Evolutionary conservation across 2,888 invertebrate species (phyloP).

Genomic region (Scaptomyza flava): DNA sequence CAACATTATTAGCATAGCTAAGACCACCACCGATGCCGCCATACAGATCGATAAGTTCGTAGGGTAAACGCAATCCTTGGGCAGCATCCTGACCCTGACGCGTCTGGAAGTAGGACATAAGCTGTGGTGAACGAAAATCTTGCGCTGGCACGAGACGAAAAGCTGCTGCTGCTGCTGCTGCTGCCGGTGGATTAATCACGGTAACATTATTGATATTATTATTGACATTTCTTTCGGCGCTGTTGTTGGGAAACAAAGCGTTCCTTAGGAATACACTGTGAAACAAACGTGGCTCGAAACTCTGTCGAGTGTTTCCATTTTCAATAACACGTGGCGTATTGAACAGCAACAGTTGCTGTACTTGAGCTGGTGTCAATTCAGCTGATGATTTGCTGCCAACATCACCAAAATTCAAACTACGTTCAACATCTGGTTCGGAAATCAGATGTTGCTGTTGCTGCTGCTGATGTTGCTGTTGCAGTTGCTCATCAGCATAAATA

Average conservation of each 20-base stretch:
- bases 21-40: conserved; percentile 8
- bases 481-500: conserved; percentile 19
- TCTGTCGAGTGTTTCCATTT: not conserved
- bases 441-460: not conserved
- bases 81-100: conserved; percentile 33
- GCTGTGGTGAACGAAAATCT: conserved; percentile 5
- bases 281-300: conserved; percentile 15
- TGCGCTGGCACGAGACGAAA: not conserved
- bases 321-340: not conserved
- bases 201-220: conserved; percentile 13
- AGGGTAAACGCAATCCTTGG: conserved; percentile 20
- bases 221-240: conserved; percentile 14
- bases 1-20: not conserved
- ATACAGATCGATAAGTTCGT: conserved; percentile 39
- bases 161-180: not conserved
- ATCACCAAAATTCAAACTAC: not conserved
- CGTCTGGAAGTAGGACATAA: conserved; percentile 28
- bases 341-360: conserved; percentile 26
- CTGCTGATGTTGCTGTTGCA: not conserved
- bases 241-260: not conserved
- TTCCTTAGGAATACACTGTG: not conserved
- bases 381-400: not conserved
- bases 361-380: conserved; percentile 2
- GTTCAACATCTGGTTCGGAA: not conserved
- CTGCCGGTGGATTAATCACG: not conserved